Percentiles rank a stretch among this genome's conserved stretches.
Evolutionary conservation across 2,797 vertebrate genomes (phyloP).

Genomic region (Paramormyrops hopkinsi): DNA sequence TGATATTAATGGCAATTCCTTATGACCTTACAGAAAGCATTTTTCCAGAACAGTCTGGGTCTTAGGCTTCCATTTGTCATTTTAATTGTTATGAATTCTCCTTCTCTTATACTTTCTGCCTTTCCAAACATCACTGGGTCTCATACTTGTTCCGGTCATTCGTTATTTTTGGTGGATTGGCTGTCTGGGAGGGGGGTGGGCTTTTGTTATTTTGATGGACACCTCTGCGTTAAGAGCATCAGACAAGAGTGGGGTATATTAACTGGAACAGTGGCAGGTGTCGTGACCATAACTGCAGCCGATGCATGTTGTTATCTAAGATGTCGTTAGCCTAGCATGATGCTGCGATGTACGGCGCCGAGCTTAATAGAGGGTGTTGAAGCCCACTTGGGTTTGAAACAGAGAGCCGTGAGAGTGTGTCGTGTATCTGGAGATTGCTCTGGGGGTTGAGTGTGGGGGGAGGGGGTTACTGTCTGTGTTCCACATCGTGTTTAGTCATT

Average conservation of each 20-base stretch:
- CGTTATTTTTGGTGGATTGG: background rate
- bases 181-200: background rate
- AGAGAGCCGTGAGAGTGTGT: background rate
- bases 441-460: background rate
- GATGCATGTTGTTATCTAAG: background rate
- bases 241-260: background rate
- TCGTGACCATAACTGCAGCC: background rate
- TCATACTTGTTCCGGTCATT: background rate
- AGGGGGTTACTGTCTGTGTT: background rate
- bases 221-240: background rate
- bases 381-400: background rate
- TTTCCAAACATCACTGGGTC: background rate
- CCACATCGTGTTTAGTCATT: background rate
- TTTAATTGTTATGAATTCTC: background rate
- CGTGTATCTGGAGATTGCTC: background rate
- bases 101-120: background rate
- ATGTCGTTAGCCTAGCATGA: background rate
- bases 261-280: background rate
- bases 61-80: background rate
- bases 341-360: background rate
- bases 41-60: background rate
- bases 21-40: background rate
- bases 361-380: background rate
- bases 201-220: background rate
- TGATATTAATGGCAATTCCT: background rate